These are phyloP conservation scores for Patiria pectinifera DNA, from an alignment of 53 echinoderm and acorn worm genomes.

Conservation along the genomic window DNA sequence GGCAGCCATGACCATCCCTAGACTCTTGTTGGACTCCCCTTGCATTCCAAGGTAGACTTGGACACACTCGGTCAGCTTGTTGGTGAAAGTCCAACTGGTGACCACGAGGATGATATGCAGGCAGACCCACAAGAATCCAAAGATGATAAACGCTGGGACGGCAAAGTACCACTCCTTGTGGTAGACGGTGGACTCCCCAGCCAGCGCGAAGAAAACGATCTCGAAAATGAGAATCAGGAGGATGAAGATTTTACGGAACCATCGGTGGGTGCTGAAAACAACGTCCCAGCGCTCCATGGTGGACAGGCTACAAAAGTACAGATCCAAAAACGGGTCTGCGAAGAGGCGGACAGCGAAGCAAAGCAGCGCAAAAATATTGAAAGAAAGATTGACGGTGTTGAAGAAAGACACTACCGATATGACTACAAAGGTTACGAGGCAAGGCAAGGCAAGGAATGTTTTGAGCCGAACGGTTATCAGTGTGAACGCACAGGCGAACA, in stretches of 20 bases:
- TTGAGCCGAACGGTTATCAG: constrained; percentile 82
- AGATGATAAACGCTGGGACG: constrained; percentile 83
- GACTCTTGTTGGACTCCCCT: constrained; percentile 72
- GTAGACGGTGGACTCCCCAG: constrained; percentile 78
- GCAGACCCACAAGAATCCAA: constrained; percentile 92
- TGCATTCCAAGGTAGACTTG: constrained; percentile 68
- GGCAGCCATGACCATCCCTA: constrained; percentile 93
- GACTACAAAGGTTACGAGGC: constrained; percentile 63
- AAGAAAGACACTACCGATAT: constrained; percentile 82
- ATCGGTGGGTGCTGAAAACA: constrained; percentile 70
- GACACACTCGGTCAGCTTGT: constrained; percentile 87
- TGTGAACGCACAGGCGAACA: constrained; percentile 76
- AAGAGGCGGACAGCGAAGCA: constrained; percentile 87
- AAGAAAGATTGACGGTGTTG: constrained; percentile 66
- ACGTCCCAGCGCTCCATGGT: constrained; percentile 90
- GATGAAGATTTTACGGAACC: constrained; percentile 69
- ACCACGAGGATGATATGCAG: constrained; percentile 81
- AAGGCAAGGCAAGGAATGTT: constrained; percentile 80
- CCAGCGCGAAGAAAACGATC: constrained; percentile 75
- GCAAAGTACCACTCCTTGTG: constrained; percentile 99
- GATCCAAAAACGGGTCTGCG: constrained; percentile 77
- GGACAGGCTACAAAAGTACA: constrained; percentile 82
- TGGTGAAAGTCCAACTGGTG: constrained; percentile 86
- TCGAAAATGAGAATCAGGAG: constrained; percentile 75
- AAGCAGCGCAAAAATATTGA: constrained; percentile 81